A percentile compares a stretch with the other conserved stretches of the same genome.
Evolutionary conservation across 2,797 vertebrate genomes (phyloP).

Genomic region (Rhadinocentrus ornatus): DNA sequence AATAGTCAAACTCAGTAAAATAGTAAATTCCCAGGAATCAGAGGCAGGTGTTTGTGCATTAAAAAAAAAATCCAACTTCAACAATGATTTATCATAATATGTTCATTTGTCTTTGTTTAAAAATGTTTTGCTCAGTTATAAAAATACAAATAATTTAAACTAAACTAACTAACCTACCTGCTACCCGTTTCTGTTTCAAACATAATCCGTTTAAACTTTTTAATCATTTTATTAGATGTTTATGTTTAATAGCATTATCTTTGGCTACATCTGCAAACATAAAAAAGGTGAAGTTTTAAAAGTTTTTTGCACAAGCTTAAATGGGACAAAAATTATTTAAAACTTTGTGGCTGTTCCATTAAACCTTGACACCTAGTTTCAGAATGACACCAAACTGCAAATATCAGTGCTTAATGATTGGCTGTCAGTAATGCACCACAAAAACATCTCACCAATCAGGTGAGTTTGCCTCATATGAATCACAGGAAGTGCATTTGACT

Average conservation of each 20-base stretch:
- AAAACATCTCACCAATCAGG: constrained; percentile 22
- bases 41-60: neutral
- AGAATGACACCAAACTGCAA: constrained; percentile 22
- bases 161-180: too few relatives aligned
- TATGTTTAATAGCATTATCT: neutral
- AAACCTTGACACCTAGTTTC: neutral
- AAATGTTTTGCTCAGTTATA: too few relatives aligned
- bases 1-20: neutral
- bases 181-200: too few relatives aligned
- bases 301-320: neutral
- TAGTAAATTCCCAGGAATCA: neutral
- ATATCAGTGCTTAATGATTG: constrained; percentile 16
- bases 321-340: neutral
- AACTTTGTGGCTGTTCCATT: neutral
- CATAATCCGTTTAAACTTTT: neutral
- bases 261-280: neutral
- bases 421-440: constrained; percentile 20
- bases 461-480: neutral
- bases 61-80: neutral
- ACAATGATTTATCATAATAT: neutral
- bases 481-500: neutral
- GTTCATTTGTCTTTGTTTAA: neutral
- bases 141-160: too few relatives aligned
- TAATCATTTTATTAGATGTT: neutral
- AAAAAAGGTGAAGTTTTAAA: neutral